Percentiles rank a stretch among this genome's conserved stretches.
These are phyloP conservation scores for Rousettus madagascariensis DNA, from an alignment of 2,797 vertebrate species.

Conservation along the genomic window DNA sequence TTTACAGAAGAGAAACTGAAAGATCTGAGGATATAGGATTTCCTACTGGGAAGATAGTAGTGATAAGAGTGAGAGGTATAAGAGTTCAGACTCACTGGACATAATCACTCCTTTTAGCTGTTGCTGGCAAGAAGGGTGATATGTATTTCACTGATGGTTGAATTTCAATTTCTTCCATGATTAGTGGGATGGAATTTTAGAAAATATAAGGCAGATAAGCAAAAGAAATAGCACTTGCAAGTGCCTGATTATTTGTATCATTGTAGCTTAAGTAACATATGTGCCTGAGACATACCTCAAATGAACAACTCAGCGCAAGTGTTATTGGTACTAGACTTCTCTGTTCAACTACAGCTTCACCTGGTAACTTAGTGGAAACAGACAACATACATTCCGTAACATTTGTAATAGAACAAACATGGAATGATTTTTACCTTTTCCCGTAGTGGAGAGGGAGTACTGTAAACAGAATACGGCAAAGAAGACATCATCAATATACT, in stretches of 20 bases:
- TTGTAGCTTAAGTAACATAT: background rate
- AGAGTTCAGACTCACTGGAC: background rate
- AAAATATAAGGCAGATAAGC: background rate
- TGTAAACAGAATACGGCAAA: background rate
- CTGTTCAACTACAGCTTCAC: background rate
- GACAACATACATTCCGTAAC: background rate
- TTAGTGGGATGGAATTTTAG: background rate
- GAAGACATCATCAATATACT: background rate
- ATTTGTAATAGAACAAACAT: background rate
- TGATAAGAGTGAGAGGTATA: background rate
- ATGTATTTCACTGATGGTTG: background rate
- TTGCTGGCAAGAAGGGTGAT: background rate
- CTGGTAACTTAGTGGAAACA: background rate
- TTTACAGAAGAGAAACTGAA: background rate
- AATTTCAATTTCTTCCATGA: background rate
- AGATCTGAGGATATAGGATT: background rate
- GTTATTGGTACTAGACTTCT: background rate
- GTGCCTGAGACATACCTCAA: background rate
- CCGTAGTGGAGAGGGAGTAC: fast-evolving
- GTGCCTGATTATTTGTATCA: background rate
- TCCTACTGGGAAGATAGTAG: background rate
- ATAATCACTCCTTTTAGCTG: background rate
- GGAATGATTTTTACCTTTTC: background rate
- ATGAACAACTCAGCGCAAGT: background rate
- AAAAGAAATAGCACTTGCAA: background rate